Evolutionary conservation across 1,140 invertebrate species (phyloP), one percentile per base, ranked within the genome.

Genomic region (Zaprionus taronus): DNA sequence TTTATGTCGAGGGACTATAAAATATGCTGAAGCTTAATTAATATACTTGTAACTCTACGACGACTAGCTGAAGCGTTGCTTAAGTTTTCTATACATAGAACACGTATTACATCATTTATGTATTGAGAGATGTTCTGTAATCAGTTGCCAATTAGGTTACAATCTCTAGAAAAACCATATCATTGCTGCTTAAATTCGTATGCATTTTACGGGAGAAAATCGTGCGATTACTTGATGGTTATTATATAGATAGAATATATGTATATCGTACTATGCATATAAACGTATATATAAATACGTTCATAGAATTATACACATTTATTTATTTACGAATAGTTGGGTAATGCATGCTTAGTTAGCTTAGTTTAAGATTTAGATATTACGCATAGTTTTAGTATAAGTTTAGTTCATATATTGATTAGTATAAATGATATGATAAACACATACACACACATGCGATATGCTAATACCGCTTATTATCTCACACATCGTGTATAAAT

Each of bases 151-250:
- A 38, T 61, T 53, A 68, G 51, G 80, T 83, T 80, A 72, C 72
- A 72, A 66, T 44, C 34, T 69, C 49, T 57, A 68, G 22, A 63
- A 83, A 87, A 89, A 89, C 84, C 84, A 84, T 87, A 89, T 38
- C 70, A 89, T 87, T 89, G 78, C 81, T 69, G 84, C 79, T 81
- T 87, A 87, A 87, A 87, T 87, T 87, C 84, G 84, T 89, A 87
- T 81, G 84, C 81, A 69, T 78, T 80, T 61, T 77, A 68, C 56
- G 36, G 49, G 77, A 67, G 55, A 87, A 77, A 86, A 24, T 51
- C 47, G 47, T 51, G 47, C 47, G 47, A 51, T 24, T 51, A 24
- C 12, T 51, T 20, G 47, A 24, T 51, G 47, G 12, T 51, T 22
- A 20, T 22, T 49, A 49, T 20, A 14, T 24, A 51, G 17, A 51